Conservation (phyloP, 2,113 vertebrate genomes). For the Condylura cristata region DNA sequence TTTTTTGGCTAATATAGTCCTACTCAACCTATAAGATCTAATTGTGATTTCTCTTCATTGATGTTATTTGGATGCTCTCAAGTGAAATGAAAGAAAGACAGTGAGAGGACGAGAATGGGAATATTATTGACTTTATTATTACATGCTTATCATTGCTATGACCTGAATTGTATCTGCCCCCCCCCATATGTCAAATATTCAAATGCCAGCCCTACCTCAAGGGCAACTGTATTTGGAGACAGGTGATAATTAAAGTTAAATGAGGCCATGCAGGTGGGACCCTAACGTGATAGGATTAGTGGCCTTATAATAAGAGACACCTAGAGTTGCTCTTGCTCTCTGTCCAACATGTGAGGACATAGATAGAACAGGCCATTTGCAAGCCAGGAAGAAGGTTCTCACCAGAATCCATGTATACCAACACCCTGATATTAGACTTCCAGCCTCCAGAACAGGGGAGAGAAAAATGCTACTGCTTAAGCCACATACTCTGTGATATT, state of each 20-base stretch:
- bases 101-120: background rate
- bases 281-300: background rate
- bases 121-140: background rate
- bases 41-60: background rate
- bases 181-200: background rate
- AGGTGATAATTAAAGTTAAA: background rate
- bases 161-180: too few species aligned
- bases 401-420: background rate
- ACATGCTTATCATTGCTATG: background rate
- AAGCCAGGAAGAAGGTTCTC: background rate
- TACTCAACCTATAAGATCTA: background rate
- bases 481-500: background rate
- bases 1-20: background rate
- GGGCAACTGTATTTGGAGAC: background rate
- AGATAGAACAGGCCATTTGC: background rate
- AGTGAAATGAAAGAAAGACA: background rate
- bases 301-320: background rate
- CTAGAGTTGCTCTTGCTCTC: background rate
- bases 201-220: background rate
- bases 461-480: background rate
- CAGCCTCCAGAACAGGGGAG: background rate
- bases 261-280: background rate
- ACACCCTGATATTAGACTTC: background rate
- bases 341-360: background rate
- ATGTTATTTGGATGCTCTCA: background rate